Evolutionary conservation across 2,888 invertebrate genomes (phyloP).

Genomic region (Anagyrus pseudococci): DNA sequence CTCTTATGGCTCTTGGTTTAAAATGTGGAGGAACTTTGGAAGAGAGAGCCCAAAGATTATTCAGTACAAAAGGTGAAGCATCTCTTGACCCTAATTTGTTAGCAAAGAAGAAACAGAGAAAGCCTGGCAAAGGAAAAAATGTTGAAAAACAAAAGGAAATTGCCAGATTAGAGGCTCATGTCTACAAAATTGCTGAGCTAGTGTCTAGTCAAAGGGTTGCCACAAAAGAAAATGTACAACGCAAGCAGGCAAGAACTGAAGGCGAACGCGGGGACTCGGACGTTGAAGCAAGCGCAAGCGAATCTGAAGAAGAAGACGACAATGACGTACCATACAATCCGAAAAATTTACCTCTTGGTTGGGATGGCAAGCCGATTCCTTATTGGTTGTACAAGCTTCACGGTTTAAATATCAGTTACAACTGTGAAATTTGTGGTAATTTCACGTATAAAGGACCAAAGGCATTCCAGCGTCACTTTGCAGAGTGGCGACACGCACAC

Average conservation of each 20-base stretch:
- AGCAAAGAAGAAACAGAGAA: constrained; percentile 86
- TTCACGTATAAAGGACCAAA: constrained; percentile 98
- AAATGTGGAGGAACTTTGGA: constrained; percentile 99
- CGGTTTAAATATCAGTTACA: constrained; percentile 97
- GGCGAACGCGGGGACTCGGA: constrained; percentile 93
- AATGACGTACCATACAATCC: constrained; percentile 99
- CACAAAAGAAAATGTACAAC: constrained; percentile 97
- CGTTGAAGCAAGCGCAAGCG: constrained; percentile 82
- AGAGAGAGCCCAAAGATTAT: constrained; percentile 95
- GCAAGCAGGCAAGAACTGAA: constrained; percentile 95
- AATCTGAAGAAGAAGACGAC: constrained; percentile 85
- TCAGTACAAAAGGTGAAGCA: constrained; percentile 93
- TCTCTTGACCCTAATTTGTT: constrained; percentile 90
- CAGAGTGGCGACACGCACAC: constrained; percentile 87
- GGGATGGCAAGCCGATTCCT: constrained; percentile 96
- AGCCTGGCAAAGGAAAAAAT: constrained; percentile 69
- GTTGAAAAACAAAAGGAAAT: constrained; percentile 83
- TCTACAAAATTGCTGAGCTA: constrained; percentile 86
- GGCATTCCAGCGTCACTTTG: constrained; percentile 99
- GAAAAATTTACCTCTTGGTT: constrained; percentile 97
- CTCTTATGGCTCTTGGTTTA: constrained; percentile 92
- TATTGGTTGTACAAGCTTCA: constrained; percentile 99
- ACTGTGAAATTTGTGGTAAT: constrained; percentile 99
- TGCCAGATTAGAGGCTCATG: constrained; percentile 86
- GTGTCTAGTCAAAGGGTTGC: constrained; percentile 85